Evolutionary conservation across 1,140 invertebrate species (phyloP).

Genomic region (Lysiphlebus fabarum): DNA sequence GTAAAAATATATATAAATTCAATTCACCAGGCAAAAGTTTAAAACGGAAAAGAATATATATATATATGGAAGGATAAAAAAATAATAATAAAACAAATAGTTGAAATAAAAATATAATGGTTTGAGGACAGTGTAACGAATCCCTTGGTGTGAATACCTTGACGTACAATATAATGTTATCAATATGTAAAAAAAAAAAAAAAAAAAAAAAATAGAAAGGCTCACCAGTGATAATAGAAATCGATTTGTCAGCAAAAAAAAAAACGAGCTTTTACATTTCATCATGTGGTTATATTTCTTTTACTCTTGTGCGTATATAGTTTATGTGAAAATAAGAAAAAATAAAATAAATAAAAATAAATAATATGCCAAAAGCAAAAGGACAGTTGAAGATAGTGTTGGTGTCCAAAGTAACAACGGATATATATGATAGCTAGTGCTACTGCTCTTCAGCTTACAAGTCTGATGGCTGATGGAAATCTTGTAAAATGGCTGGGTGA

Average conservation of each 20-base stretch:
- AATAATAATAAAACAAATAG: no score
- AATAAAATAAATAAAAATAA: no score
- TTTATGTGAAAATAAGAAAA: no score
- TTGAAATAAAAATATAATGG: conserved; percentile 9
- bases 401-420: conserved; percentile 6
- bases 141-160: conserved; percentile 19
- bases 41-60: not conserved
- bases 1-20: conserved; percentile 21
- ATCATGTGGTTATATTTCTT: conserved; percentile 37
- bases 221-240: conserved; percentile 50
- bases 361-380: conserved; percentile 36
- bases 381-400: conserved; percentile 9
- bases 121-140: conserved; percentile 8
- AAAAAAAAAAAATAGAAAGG: conserved; percentile 17
- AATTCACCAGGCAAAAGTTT: conserved; percentile 13
- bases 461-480: conserved; percentile 47
- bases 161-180: conserved; percentile 45
- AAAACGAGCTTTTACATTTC: conserved; percentile 40
- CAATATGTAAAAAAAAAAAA: conserved; percentile 38
- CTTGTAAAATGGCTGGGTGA: conserved; percentile 51
- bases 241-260: conserved; percentile 38
- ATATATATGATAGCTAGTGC: no score
- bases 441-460: conserved; percentile 44
- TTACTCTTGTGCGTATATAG: not conserved
- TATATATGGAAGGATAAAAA: no score